Base-by-base conservation (phyloP, 2,888 invertebrate species). In the Trichacis sp. region DNA sequence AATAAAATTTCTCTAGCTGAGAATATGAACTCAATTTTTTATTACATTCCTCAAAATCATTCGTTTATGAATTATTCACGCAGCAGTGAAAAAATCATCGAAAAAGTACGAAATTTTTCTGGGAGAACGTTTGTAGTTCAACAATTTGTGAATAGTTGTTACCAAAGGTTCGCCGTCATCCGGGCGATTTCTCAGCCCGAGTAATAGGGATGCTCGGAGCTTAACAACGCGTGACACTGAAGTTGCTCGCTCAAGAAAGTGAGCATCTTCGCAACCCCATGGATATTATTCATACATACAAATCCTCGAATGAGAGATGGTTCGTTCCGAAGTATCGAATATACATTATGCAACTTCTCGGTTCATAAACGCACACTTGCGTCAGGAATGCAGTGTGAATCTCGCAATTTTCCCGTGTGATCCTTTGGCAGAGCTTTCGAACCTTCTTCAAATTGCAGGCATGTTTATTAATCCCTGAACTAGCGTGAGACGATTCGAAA, bases 191-290 rank as follows among this genome's bases (percentile, higher is more conserved):
- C 49, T 68, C 70, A 69, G 70, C 71, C 67, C 69, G 64, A 60
- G 76, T 79, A 80, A 80, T 79, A 72, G 73, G 74, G 74, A 75
- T 77, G 76, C 77, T 79, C 76, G 73, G 70, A 73, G 79, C 77
- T 82, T 80, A 82, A 82, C 81, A 80, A 82, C 78, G 81, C 81
- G 80, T 81, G 79, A 81, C 81, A 82, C 79, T 78, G 77, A 72
- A 81, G 77, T 79, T 78, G 77, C 77, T 78, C 77, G 74, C 62
- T 61, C 64, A 59, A 18, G 57, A 29, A 60, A 47, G 47, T 19
- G 19, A 54, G 59, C 54, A 48, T 48, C 36, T 3, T 12, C 63
- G 36, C 63, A 38, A 58, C 63, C 62, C 48, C 57, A 49, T 36
- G 52, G 53, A 59, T 54, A 59, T 62, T 59, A 62, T 50, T 57